Conservation (phyloP, 2,113 vertebrate genomes). For the Sphaerodactylus townsendi region DNA sequence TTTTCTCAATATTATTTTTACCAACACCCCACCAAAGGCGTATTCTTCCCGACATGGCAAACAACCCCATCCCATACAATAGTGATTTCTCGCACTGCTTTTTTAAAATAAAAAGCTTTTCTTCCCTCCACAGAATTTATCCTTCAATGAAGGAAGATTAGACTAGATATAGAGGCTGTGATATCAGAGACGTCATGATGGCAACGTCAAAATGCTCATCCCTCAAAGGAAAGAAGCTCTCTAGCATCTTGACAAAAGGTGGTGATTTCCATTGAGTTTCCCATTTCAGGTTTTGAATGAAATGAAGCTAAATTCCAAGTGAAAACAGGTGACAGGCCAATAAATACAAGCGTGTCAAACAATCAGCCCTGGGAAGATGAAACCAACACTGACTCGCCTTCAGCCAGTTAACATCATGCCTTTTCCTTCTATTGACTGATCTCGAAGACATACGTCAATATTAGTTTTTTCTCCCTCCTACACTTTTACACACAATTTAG, state of each 20-base stretch:
- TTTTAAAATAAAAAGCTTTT: background rate
- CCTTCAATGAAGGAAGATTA: background rate
- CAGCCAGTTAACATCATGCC: background rate
- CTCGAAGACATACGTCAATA: background rate
- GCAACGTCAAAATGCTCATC: background rate
- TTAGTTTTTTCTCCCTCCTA: background rate
- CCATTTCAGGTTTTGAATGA: background rate
- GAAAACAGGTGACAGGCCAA: background rate
- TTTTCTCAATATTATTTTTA: background rate
- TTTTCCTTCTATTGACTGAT: background rate
- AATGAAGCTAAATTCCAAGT: background rate
- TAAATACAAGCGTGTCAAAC: background rate
- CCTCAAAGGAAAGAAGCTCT: background rate
- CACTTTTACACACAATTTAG: background rate
- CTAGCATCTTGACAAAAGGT: background rate
- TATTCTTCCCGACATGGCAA: background rate
- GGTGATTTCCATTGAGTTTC: background rate
- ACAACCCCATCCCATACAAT: background rate
- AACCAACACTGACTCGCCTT: background rate
- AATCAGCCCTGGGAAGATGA: too few species aligned
- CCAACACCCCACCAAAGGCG: too few species aligned
- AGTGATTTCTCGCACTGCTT: background rate
- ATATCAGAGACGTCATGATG: constrained; percentile 10
- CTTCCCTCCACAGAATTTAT: background rate
- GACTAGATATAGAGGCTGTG: constrained; percentile 10